Base-by-base conservation (phyloP, 2,888 invertebrate species). In the Pheosia gnoma region DNA sequence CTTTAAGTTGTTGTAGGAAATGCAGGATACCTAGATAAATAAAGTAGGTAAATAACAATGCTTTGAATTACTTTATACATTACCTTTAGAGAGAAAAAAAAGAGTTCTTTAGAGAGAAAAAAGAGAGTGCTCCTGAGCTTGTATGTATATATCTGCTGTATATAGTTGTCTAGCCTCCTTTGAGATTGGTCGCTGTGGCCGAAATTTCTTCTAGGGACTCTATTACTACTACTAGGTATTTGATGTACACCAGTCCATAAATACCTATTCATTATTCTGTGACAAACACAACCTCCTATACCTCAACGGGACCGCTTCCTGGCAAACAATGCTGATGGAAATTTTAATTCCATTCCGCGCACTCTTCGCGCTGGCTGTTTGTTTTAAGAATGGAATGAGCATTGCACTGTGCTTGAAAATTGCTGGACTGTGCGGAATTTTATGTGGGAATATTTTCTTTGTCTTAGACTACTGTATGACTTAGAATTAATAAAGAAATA, bases 281-380 rank as follows among this genome's bases (percentile, higher is more conserved):
- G 55, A 8, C 55, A n/a, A 53, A 53, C 7, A 53, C 55, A 39
- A 55, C 3, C 13, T n/a, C n/a, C n/a, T 7, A 41, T 55, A 41
- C 7, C 55, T 55, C 37, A 38, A 36, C 5, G 37, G 36, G 4
- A 10, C 65, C 60, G 75, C 70, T 67, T 73, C 68, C 70, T 39
- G 39, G 77, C 79, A 82, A 84, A 84, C 83, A 84, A 78, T 71
- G 81, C 74, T 75, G 78, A 79, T 81, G 81, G 83, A 83, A 83
- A 83, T 84, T 84, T 82, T 82, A 84, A 83, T 84, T 82, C 77
- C 79, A 79, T 80, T 75, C 66, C 58, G 57, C 58, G 59, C 66
- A 57, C 62, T 55, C 61, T 59, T 62, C 59, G 52, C 60, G 60
- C 59, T 41, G 62, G 59, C 58, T 77, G 83, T 84, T 83, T 83